Evolutionary conservation across 1,140 invertebrate species (phyloP), one percentile per base, ranked within the genome.

Genomic region (Drosophila parvula): DNA sequence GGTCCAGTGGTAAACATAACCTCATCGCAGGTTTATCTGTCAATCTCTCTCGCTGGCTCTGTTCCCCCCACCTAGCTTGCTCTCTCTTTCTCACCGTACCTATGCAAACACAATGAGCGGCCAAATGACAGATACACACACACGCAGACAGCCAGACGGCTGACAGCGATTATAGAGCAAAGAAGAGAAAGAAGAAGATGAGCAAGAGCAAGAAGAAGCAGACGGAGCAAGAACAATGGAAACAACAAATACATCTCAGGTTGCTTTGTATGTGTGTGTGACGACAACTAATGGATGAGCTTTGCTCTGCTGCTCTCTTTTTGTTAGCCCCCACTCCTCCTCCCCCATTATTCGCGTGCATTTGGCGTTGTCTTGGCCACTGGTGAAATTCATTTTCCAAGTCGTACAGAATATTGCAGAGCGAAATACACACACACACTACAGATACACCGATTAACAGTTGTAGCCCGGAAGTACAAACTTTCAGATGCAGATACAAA

Each of bases 121-220:
- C 53, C 64, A 74, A 80, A 84, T 63, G 65, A 70, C 60, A 83
- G 70, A 83, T 70, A 78, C 79, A 82, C 53, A 83, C 60, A 61
- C 38, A 70, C 40, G 63, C 36, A 36, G 44, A 41, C n/a, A 61
- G n/a, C 47, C 76, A 70, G 44, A 70, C 51, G 79, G 70, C 80
- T 71, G 44, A 70, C 51, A 76, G 70, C 80, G 76, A 82, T 82
- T 82, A 81, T 86, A 74, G 76, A 88, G 48, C 28, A 50, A 50
- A 16, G 51, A 53, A 55, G 51, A 68, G 47, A 27, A 70, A 70
- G 67, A 65, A 43, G 62, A 69, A 50, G 61, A 61, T 55, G 41
- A 56, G 16, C 14, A 58, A 55, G 14, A 59, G 50, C 16, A 58
- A 43, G 45, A 71, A 30, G 67, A 64, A 50, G 41, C 58, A 50